A percentile compares a stretch with the other conserved stretches of the same genome.
Conservation (phyloP, 2,113 vertebrate genomes). For the Sinocyclocheilus maitianheensis region DNA sequence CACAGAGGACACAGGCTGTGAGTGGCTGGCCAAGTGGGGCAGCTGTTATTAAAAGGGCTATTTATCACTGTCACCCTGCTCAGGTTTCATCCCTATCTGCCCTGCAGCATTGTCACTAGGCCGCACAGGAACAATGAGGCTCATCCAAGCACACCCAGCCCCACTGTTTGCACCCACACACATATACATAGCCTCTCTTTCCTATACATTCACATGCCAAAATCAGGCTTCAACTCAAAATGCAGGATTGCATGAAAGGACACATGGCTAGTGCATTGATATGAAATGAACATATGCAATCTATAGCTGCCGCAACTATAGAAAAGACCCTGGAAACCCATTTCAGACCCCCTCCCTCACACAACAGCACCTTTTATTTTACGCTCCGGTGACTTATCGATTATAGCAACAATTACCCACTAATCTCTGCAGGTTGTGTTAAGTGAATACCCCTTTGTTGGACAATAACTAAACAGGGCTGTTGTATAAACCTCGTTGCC, state of each 20-base stretch:
- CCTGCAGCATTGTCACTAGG: constrained; percentile 78
- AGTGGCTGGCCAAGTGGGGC: constrained; percentile 79
- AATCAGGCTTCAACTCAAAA: constrained; percentile 24
- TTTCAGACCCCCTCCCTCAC: constrained; percentile 57
- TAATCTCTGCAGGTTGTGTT: constrained; percentile 79
- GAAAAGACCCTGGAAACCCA: constrained; percentile 57
- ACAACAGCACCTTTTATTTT: constrained; percentile 74
- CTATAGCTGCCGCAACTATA: neutral
- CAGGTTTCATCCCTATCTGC: constrained; percentile 78
- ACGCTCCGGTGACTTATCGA: constrained; percentile 78
- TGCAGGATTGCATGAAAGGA: constrained; percentile 45
- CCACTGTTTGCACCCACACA: constrained; percentile 52
- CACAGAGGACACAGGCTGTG: constrained; percentile 80
- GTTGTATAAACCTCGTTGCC: constrained; percentile 74
- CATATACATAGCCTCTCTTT: constrained; percentile 12
- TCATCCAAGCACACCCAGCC: constrained; percentile 73
- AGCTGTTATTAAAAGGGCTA: constrained; percentile 86
- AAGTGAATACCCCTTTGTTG: constrained; percentile 81
- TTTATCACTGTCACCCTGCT: constrained; percentile 84
- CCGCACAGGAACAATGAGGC: constrained; percentile 79
- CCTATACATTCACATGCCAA: constrained; percentile 44
- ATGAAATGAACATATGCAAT: constrained; percentile 16
- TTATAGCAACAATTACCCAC: constrained; percentile 79
- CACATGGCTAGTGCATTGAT: constrained; percentile 39
- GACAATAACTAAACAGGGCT: constrained; percentile 83